Evolutionary conservation across 1,140 invertebrate species (phyloP), one percentile per base, ranked within the genome.

Genomic region (Papilio machaon): DNA sequence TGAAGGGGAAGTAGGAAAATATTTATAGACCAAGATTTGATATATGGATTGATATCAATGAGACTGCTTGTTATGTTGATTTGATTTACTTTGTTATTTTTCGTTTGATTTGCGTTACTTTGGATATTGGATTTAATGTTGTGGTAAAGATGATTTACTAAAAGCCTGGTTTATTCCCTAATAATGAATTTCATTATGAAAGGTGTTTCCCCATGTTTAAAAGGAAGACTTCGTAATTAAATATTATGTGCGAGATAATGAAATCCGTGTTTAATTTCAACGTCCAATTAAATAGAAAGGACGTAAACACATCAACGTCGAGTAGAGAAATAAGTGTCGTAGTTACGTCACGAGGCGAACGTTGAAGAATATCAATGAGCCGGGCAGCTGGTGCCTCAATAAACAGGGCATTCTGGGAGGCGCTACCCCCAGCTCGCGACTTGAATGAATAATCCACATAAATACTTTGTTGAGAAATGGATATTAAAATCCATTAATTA

Each of bases 301-400:
- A 38, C 64, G 64, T 70, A 30, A 70, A 70, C 64, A 70, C 64
- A 23, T 70, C 38, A 15, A 19, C 17, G 38, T 47, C 46, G 17
- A 74, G 43, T 15, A 47, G 67, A 6, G 13, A 76, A 49, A 76
- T 49, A 76, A 76, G 73, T 75, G 73, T 75, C 73, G 73, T 46
- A 73, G 35, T 76, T 52, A 75, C 30, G 46, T 64, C 58, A 19
- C 43, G 52, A 46, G 64, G 52, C 19, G 58, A 83, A 81, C 64
- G 23, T 17, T 30, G 74, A 80, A 81, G 82, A 83, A 83, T 83
- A 79, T 67, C 77, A 83, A 83, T 83, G 82, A 83, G 82, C 38
- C 60, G 80, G 74, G 77, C 80, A 83, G 79, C 76, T 70, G 79
- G 74, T 79, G 74, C 77, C 23, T 83, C 73, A 81, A 83, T 81